phyloP scores from a whole-genome alignment of 2,797 vertebrate species.

The Crenichthys baileyi region DNA sequence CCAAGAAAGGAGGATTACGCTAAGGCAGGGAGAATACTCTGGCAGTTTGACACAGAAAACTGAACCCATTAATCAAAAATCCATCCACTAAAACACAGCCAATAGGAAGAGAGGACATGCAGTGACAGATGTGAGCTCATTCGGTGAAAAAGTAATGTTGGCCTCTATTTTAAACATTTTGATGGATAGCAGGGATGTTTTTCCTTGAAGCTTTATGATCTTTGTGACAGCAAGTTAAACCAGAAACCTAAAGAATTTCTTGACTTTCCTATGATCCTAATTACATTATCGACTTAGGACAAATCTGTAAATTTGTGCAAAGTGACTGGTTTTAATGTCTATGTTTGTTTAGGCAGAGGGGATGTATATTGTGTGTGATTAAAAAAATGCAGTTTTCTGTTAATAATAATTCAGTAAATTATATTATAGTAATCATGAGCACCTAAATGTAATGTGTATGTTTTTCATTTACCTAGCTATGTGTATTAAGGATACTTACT shows the following conservation, averaged over 20 bases:
- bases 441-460: no score
- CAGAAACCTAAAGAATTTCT: neutral
- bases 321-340: no score
- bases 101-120: neutral
- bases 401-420: no score
- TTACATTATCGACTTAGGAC: neutral
- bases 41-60: conserved; percentile 4
- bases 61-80: neutral
- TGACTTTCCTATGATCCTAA: neutral
- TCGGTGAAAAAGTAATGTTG: neutral
- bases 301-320: no score
- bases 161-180: neutral
- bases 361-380: no score
- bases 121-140: neutral
- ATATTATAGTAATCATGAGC: no score
- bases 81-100: neutral
- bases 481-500: no score
- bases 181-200: conserved; percentile 2
- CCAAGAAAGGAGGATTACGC: neutral
- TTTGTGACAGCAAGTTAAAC: neutral
- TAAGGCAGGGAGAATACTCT: neutral
- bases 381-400: no score
- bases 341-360: neutral
- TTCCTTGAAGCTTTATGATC: no score
- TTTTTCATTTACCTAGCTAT: no score